These are phyloP conservation scores for Labeo calbasu DNA, from an alignment of 2,797 vertebrate species.

Conservation along the genomic window DNA sequence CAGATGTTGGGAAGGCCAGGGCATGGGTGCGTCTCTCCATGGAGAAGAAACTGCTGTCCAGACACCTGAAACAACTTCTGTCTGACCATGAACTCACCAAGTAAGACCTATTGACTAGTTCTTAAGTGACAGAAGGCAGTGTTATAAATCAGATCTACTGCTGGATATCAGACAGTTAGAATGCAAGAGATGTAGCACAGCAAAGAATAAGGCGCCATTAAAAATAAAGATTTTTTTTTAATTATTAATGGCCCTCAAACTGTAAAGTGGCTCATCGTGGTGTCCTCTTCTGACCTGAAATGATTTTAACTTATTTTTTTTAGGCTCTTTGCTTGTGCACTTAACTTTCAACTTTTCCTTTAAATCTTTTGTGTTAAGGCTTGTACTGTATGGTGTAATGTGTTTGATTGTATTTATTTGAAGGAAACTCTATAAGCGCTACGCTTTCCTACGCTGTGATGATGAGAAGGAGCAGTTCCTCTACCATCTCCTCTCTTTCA, in stretches of 20 bases:
- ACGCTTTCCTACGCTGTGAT: slow-evolving; percentile 96
- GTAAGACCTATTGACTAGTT: slow-evolving; percentile 75
- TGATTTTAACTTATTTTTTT: neutral
- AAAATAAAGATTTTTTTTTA: slow-evolving; percentile 69
- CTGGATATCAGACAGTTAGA: neutral
- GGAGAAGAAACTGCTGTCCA: slow-evolving; percentile 98
- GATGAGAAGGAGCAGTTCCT: slow-evolving; percentile 99
- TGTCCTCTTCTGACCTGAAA: slow-evolving; percentile 46
- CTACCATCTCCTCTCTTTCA: slow-evolving; percentile 97
- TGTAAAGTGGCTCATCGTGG: slow-evolving; percentile 70
- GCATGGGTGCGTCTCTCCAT: slow-evolving; percentile 98
- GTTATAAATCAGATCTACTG: neutral
- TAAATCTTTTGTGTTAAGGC: neutral
- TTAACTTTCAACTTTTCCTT: neutral
- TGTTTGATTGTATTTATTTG: slow-evolving; percentile 60
- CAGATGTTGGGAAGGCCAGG: slow-evolving; percentile 96
- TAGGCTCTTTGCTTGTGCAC: neutral
- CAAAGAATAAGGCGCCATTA: slow-evolving; percentile 64
- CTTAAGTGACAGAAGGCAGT: neutral
- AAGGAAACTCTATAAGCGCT: slow-evolving; percentile 98
- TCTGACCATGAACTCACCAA: slow-evolving; percentile 95
- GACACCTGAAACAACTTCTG: slow-evolving; percentile 95
- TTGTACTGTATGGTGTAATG: neutral
- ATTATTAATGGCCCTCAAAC: slow-evolving; percentile 74
- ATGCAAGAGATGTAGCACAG: slow-evolving; percentile 28